phyloP scores from a whole-genome alignment of 2,888 invertebrate species.

The Choreutis nemorana region DNA sequence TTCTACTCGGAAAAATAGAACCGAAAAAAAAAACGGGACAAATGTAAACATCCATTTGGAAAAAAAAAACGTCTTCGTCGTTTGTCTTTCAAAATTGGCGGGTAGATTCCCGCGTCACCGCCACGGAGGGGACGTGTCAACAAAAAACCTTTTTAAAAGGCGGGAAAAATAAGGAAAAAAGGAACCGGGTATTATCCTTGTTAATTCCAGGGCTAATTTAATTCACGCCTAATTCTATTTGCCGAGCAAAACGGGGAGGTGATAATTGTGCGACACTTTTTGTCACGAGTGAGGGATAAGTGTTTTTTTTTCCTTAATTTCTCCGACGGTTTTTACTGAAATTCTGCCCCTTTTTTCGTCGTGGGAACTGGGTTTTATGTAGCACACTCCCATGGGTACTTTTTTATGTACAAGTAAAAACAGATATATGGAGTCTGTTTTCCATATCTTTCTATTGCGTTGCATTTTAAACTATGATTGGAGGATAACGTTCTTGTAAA shows the following conservation, averaged over 20 bases:
- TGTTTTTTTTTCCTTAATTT: conserved; percentile 25
- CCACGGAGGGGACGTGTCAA: conserved; percentile 26
- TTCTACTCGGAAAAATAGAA: too few relatives aligned
- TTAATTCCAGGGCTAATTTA: conserved; percentile 63
- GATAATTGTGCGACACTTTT: conserved; percentile 59
- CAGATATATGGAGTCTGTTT: conserved; percentile 7
- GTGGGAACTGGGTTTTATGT: conserved; percentile 30
- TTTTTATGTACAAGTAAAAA: too few relatives aligned
- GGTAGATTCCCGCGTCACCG: conserved; percentile 25
- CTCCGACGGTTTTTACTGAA: conserved; percentile 23
- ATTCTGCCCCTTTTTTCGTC: conserved; percentile 21
- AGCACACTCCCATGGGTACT: conserved; percentile 14
- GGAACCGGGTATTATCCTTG: conserved; percentile 58
- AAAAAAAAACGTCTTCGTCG: conserved; percentile 15
- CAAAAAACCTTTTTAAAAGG: conserved; percentile 35
- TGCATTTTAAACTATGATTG: conserved; percentile 10
- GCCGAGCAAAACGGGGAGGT: conserved; percentile 57
- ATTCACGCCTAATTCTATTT: conserved; percentile 65
- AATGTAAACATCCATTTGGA: conserved; percentile 17
- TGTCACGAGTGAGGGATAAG: conserved; percentile 29
- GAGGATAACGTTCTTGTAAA: conserved; percentile 19
- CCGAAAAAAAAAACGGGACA: too few relatives aligned
- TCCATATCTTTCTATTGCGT: conserved; percentile 5
- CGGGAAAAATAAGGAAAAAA: conserved; percentile 48
- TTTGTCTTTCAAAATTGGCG: conserved; percentile 29